Percentiles rank a stretch among this genome's conserved stretches.
Conservation (phyloP, 2,113 vertebrate species). For the Deroptyus accipitrinus region DNA sequence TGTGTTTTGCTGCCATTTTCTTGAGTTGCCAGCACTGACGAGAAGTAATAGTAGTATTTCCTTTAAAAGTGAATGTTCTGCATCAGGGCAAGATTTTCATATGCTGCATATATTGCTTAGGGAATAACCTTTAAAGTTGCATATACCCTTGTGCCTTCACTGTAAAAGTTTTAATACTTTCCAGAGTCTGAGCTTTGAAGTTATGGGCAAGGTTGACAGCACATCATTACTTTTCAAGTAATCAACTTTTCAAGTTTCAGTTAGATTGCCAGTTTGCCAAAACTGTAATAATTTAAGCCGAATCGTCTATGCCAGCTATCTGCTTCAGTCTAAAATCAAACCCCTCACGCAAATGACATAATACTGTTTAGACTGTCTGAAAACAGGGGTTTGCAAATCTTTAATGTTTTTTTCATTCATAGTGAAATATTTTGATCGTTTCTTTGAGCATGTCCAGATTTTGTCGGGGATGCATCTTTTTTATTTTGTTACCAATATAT, state of each 20-base stretch:
- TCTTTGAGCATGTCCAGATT: neutral
- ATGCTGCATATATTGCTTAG: neutral
- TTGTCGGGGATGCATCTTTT: neutral
- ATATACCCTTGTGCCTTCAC: neutral
- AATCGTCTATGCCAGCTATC: neutral
- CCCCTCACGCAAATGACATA: neutral
- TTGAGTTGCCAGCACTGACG: neutral
- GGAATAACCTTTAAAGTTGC: neutral
- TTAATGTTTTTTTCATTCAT: neutral
- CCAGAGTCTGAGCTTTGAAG: neutral
- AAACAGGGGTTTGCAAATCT: neutral
- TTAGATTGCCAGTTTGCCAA: neutral
- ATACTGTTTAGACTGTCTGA: neutral
- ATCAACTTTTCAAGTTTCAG: neutral
- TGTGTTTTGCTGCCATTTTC: neutral
- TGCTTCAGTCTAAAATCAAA: neutral
- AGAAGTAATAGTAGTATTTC: neutral
- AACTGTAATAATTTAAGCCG: neutral
- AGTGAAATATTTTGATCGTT: neutral
- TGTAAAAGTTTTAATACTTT: neutral
- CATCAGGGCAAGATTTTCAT: neutral
- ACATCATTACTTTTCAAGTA: neutral
- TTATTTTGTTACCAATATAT: neutral
- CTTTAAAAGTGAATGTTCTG: neutral
- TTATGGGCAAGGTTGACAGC: neutral